Conservation (phyloP, 2,113 vertebrate genomes). For the Oostethus manadensis region DNA sequence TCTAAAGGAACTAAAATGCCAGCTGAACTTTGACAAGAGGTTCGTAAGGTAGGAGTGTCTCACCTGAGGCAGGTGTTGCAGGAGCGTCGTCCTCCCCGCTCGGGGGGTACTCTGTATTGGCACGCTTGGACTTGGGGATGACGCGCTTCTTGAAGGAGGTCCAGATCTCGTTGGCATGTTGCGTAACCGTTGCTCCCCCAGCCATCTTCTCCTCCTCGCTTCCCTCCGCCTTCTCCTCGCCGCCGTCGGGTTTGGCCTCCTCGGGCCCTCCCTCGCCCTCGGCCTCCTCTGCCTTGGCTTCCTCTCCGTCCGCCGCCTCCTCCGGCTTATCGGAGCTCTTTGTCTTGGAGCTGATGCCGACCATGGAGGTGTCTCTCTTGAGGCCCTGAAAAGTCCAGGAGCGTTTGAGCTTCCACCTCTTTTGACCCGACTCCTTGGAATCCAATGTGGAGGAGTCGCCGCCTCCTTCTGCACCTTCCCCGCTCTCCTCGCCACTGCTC, state of each 20-base stretch:
- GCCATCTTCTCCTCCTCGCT: conserved; percentile 31
- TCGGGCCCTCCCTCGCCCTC: conserved; percentile 27
- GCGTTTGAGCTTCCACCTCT: conserved; percentile 75
- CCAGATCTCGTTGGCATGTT: conserved; percentile 78
- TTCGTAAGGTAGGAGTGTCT: conserved; percentile 6
- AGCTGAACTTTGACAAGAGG: neutral
- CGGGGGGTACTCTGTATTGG: conserved; percentile 60
- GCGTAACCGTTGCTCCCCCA: conserved; percentile 63
- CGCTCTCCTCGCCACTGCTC: conserved; percentile 62
- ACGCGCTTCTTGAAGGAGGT: conserved; percentile 77
- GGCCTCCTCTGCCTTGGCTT: conserved; percentile 25
- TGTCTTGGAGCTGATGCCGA: conserved; percentile 67
- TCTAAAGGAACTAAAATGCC: too few species aligned
- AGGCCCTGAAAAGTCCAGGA: conserved; percentile 80
- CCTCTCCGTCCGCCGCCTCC: conserved; percentile 26
- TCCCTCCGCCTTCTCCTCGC: conserved; percentile 50
- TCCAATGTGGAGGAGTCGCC: conserved; percentile 70
- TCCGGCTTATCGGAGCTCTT: conserved; percentile 58
- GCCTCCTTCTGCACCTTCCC: conserved; percentile 55
- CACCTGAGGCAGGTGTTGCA: conserved; percentile 39
- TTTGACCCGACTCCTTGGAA: conserved; percentile 72
- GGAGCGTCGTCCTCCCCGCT: conserved; percentile 57
- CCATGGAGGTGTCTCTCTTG: conserved; percentile 73
- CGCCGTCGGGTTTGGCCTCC: conserved; percentile 51
- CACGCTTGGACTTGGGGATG: conserved; percentile 72